Base-by-base conservation (phyloP, 2,113 vertebrate genomes). In the Thinocorus orbignyianus region DNA sequence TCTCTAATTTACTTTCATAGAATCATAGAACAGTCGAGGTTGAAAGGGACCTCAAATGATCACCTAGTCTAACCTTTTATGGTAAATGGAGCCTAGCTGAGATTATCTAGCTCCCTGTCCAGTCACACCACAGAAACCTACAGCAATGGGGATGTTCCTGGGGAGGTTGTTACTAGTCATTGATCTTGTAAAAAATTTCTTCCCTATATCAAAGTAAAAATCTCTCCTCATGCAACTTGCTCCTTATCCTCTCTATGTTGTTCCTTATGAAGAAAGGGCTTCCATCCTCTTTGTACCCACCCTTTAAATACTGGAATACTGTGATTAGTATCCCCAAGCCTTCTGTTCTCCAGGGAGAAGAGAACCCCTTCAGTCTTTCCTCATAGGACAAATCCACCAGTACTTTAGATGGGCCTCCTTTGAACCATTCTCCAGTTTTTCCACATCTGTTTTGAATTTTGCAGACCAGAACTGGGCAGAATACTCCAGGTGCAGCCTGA, bases 251-350 rank as follows among this genome's bases (percentile, higher is more conserved):
- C 28, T 70, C 22, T 39, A 23, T 30, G 35, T 8, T 17, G 4
- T 31, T 37, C 2, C 16, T 31, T n/a, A 16, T 37, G 51, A 65
- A 79, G 11, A 60, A 35, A 55, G 11, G 42, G 35, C 25, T 9
- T 70, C 28, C 23, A 3, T 51, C 30, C 7, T 28, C 3, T 35
- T 44, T 51, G 13, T 7, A 88, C 25, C 44, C 15, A 11, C 22
- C 4, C 7, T 65, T 52, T 22, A 60, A 65, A 23, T 24, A n/a
- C 10, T 42, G 17, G 15, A 73, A 33, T 5, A 18, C 11, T 31
- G 8, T 4, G 11, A 54, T 18, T 18, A 77, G 28, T 30, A 39
- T 4, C 9, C 6, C 8, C 0, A 0, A 25, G 28, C 13, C 25
- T 60, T 49, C 23, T 73, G 19, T 58, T 42, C 48, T 41, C 14